These are phyloP conservation scores for Danio kyathit DNA, from an alignment of 2,797 vertebrate genomes.

Conservation along the genomic window DNA sequence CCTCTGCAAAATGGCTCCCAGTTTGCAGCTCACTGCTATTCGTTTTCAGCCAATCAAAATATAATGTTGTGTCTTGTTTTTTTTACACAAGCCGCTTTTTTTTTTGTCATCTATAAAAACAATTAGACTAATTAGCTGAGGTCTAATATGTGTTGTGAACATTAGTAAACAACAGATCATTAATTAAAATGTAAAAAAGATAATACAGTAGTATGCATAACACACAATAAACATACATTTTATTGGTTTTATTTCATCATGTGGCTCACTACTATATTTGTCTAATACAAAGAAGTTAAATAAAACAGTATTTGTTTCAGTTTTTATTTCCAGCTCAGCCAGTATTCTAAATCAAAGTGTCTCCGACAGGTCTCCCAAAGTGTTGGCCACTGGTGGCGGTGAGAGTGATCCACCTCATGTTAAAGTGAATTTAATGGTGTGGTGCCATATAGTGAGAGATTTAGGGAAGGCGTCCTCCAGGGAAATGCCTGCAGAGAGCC, in stretches of 20 bases:
- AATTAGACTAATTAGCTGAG: not conserved
- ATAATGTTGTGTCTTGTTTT: not conserved
- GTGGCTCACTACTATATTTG: not conserved
- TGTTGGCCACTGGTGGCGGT: not conserved
- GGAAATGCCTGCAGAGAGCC: constrained; percentile 41
- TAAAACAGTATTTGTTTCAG: constrained; percentile 10
- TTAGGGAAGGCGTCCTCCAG: constrained; percentile 30
- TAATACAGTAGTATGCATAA: no score
- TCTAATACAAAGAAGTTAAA: not conserved
- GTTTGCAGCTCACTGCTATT: not conserved
- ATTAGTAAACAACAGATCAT: not conserved
- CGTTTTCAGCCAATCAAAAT: constrained; percentile 14
- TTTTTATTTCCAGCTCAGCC: not conserved
- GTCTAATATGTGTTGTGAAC: not conserved
- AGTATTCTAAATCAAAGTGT: constrained; percentile 4
- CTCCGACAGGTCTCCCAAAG: constrained; percentile 19
- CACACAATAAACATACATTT: no score
- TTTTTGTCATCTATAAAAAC: not conserved
- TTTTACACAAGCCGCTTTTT: not conserved
- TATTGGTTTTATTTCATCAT: not conserved
- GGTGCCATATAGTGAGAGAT: constrained; percentile 59
- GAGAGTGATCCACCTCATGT: constrained; percentile 3
- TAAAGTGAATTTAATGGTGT: constrained; percentile 68
- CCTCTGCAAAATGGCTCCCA: constrained; percentile 45
- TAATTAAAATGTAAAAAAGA: not conserved